Percentiles rank a stretch among this genome's conserved stretches.
These are phyloP conservation scores for Panagrolaimus sp. DNA, from an alignment of 1,140 invertebrate species.

Conservation along the genomic window DNA sequence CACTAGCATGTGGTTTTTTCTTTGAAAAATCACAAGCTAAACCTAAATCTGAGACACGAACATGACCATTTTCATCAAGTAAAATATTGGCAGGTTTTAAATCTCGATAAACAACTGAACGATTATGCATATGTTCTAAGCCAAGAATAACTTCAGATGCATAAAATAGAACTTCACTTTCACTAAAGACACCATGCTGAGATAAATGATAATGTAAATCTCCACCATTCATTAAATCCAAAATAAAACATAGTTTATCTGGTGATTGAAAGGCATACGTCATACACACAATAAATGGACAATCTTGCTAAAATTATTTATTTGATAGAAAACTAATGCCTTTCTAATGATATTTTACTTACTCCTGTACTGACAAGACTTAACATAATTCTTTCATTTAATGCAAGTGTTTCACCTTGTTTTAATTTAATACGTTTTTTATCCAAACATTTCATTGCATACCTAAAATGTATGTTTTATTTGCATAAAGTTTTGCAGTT, in stretches of 20 bases:
- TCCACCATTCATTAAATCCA: conserved; percentile 93
- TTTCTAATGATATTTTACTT: conserved; percentile 59
- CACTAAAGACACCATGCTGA: conserved; percentile 97
- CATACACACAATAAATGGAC: conserved; percentile 99
- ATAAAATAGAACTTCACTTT: conserved; percentile 98
- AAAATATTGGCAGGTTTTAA: conserved; percentile 87
- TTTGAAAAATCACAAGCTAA: conserved; percentile 98
- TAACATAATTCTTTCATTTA: conserved; percentile 98
- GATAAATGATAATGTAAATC: conserved; percentile 78
- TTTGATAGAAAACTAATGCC: not conserved
- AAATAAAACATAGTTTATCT: conserved; percentile 97
- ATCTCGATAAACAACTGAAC: conserved; percentile 69
- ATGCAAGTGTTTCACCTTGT: conserved; percentile 94
- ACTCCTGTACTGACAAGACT: conserved; percentile 96
- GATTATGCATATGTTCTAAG: conserved; percentile 97
- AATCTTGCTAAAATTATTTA: conserved; percentile 76
- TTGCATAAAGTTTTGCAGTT: not conserved
- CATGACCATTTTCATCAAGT: conserved; percentile 96
- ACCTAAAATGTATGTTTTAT: conserved; percentile 49
- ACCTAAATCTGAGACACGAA: conserved; percentile 95
- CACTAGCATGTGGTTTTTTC: conserved; percentile 97
- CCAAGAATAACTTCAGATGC: conserved; percentile 88
- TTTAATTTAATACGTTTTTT: conserved; percentile 99
- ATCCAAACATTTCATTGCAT: conserved; percentile 99
- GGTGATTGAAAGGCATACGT: conserved; percentile 97